Conservation (phyloP, 2,888 invertebrate species). For the Thelaira solivaga region DNA sequence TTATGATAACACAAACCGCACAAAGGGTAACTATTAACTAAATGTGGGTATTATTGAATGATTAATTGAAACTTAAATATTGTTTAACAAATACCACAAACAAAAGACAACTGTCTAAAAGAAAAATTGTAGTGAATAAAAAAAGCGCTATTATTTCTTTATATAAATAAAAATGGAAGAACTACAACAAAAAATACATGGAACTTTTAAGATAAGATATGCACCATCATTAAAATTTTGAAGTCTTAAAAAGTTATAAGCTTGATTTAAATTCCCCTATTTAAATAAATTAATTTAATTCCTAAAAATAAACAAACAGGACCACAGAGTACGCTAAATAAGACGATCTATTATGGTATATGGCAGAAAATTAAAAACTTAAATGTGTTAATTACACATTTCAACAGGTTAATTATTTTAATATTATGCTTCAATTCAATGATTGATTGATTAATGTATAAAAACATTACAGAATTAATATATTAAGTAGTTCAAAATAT, state of each 20-base stretch:
- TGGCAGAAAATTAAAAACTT: not conserved
- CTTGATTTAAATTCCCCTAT: constrained; percentile 15
- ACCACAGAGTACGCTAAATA: constrained; percentile 25
- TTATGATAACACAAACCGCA: constrained; percentile 16
- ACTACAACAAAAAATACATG: not conserved
- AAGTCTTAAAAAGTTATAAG: constrained; percentile 7
- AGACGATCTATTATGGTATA: too few species aligned
- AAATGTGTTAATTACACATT: not conserved
- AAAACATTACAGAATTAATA: too few species aligned
- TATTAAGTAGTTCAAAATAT: too few species aligned
- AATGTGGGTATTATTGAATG: constrained; percentile 33
- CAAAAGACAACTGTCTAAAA: constrained; percentile 10
- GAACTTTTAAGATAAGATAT: constrained; percentile 43
- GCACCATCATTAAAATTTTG: constrained; percentile 4
- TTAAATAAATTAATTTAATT: constrained; percentile 28
- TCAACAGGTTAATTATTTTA: constrained; percentile 43
- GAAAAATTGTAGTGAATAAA: constrained; percentile 24
- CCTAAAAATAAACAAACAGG: constrained; percentile 25
- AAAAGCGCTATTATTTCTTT: constrained; percentile 22
- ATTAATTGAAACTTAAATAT: constrained; percentile 34
- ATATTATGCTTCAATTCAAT: too few species aligned
- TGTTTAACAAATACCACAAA: constrained; percentile 3
- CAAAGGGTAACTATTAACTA: constrained; percentile 48
- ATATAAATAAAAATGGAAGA: constrained; percentile 3
- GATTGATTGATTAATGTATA: too few species aligned